A percentile compares a stretch with the other conserved stretches of the same genome.
phyloP scores from a whole-genome alignment of 2,113 vertebrate genomes.

The Laticauda colubrina region DNA sequence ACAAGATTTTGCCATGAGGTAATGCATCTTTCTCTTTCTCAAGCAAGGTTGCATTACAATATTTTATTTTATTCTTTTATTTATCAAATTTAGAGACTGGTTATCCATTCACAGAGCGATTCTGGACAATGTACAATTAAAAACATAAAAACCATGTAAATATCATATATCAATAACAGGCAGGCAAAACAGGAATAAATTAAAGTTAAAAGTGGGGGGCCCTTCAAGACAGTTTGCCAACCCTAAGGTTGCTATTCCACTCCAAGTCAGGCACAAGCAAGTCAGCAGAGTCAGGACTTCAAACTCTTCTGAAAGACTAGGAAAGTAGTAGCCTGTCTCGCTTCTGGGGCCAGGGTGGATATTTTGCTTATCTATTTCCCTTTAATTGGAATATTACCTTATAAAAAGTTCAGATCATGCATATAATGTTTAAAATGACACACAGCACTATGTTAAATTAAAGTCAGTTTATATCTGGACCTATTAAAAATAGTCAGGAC shows the following conservation, averaged over 20 bases:
- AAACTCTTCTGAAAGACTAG: not conserved
- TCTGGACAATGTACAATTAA: not conserved
- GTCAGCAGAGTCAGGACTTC: not conserved
- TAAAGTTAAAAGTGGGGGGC: not conserved
- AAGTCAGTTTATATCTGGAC: not conserved
- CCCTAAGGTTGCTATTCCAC: not conserved
- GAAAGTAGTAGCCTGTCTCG: not conserved
- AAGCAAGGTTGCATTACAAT: not conserved
- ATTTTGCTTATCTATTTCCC: not conserved
- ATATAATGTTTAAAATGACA: not conserved
- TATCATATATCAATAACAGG: not conserved
- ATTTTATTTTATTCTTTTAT: not conserved
- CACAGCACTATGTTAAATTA: not conserved
- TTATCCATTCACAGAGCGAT: not conserved
- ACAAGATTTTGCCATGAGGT: not conserved
- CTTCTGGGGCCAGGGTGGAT: not conserved
- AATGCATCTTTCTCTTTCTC: not conserved
- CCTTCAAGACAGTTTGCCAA: not conserved
- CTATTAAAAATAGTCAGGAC: not conserved
- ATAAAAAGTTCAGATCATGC: not conserved
- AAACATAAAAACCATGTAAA: not conserved
- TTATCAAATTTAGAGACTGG: not conserved
- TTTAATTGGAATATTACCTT: not conserved
- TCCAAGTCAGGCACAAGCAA: not conserved
- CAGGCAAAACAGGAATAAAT: not conserved